Evolutionary conservation across 2,888 invertebrate species (phyloP), one percentile per base, ranked within the genome.

Genomic region (Drosophila fungiperda): DNA sequence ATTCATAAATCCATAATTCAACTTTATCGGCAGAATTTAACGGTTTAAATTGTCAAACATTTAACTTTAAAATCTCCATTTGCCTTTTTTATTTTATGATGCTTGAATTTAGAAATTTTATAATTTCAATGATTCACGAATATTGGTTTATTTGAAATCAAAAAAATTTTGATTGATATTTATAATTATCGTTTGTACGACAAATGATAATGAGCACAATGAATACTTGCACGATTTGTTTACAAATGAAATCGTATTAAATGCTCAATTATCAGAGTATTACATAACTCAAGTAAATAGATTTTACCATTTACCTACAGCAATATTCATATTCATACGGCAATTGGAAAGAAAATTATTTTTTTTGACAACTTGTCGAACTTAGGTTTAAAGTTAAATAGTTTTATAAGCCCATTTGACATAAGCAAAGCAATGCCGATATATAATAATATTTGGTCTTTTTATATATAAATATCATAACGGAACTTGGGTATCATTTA

Each of bases 171-270:
- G 58, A 23, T 17, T 48, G 42, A 45, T 45, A 20, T 45, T n/a
- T 29, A 5, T 48, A 20, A 45, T 32, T 17, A 32, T 32, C 20
- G 48, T 9, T 5, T 3, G 26, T 9, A n/a, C 11, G 20, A 36
- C 36, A 53, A 29, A 50, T 29, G 23, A 12, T 59, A 54, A 60
- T 36, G 15, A 53, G 11, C n/a, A n/a, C 15, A 52, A 11, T 52
- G 23, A 45, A 4, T 45, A 15, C 8, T 23, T 4, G 15, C 26
- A 1, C 40, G 40, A 5, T 9, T n/a, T 40, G n/a, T n/a, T 40
- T 40, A 9, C 12, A 45, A 45, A 23, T 23, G 7, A 12, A 15
- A 7, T 45, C 20, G 45, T 20, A 20, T 26, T 26, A 5, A 5
- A 23, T 45, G 45, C 23, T 15, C 15, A 26, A 26, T 26, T 15